phyloP scores from a whole-genome alignment of 2,888 invertebrate species.

The Zaprionus obscuricornis region DNA sequence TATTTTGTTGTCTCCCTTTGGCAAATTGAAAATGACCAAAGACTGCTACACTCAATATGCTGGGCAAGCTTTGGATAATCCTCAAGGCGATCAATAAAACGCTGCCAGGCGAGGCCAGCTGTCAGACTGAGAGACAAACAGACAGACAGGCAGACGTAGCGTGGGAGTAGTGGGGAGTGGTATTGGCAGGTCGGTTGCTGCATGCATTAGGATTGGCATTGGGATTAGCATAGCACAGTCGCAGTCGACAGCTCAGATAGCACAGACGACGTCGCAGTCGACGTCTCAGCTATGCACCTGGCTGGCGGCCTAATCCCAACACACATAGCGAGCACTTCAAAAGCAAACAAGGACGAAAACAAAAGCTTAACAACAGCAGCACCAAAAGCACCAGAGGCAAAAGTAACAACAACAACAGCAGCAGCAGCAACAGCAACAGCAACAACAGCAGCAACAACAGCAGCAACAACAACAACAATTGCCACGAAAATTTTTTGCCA shows the following conservation, averaged over 20 bases:
- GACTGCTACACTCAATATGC: conserved; percentile 65
- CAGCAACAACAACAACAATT: conserved; percentile 6
- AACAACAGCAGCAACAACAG: background rate
- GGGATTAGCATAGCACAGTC: conserved; percentile 68
- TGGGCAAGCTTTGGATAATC: conserved; percentile 69
- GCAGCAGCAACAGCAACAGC: conserved; percentile 13
- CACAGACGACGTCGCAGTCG: conserved; percentile 18
- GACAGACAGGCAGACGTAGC: conserved; percentile 10
- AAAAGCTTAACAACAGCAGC: conserved; percentile 74
- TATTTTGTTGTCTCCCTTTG: conserved; percentile 10
- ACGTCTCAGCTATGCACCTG: conserved; percentile 58
- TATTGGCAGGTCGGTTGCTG: conserved; percentile 40
- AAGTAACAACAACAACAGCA: conserved; percentile 17
- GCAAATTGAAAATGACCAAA: conserved; percentile 73
- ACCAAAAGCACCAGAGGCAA: conserved; percentile 27
- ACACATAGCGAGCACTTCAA: conserved; percentile 53
- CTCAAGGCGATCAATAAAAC: conserved; percentile 71
- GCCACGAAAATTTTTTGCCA: conserved; percentile 31
- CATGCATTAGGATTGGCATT: conserved; percentile 68
- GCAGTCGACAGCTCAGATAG: conserved; percentile 24
- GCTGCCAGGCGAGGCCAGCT: conserved; percentile 40
- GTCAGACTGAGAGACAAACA: conserved; percentile 23
- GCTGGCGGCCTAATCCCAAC: conserved; percentile 72
- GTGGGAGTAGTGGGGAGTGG: conserved; percentile 3
- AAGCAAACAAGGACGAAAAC: conserved; percentile 75